Evolutionary conservation across 1,140 invertebrate species (phyloP).

Genomic region (Zaprionus inermis): DNA sequence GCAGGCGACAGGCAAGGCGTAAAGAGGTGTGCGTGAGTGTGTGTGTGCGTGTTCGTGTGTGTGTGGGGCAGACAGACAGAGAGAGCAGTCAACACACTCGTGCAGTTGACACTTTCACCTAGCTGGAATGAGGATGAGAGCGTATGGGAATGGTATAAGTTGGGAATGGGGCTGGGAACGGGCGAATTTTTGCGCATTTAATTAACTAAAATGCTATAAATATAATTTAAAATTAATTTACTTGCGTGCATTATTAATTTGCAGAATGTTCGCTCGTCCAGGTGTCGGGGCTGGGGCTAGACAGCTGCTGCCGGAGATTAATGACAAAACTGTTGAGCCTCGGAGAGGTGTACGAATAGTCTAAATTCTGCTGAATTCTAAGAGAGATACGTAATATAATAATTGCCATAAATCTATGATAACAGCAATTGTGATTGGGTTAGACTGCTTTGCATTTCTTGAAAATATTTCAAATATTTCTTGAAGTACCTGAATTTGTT

Average conservation of each 20-base stretch:
- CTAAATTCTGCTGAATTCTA: not conserved
- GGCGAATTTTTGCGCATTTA: conserved; percentile 73
- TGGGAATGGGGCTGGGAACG: conserved; percentile 19
- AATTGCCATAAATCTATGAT: not conserved
- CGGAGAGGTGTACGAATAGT: not conserved
- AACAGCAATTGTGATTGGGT: not conserved
- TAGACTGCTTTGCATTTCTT: not conserved
- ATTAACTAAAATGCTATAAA: conserved; percentile 83
- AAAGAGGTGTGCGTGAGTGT: conserved; percentile 51
- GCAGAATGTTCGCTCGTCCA: conserved; percentile 58
- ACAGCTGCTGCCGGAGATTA: conserved; percentile 23
- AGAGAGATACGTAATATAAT: not conserved
- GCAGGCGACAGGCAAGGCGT: conserved; percentile 63
- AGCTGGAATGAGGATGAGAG: conserved; percentile 17
- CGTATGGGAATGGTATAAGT: too few species aligned
- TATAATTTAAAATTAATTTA: conserved; percentile 82
- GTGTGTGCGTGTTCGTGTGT: conserved; percentile 11
- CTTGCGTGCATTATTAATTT: conserved; percentile 82
- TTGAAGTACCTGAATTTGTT: not conserved
- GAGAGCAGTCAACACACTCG: conserved; percentile 64
- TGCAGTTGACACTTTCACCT: conserved; percentile 77
- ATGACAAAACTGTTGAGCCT: conserved; percentile 8
- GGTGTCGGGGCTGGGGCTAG: conserved; percentile 1
- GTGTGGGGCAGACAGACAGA: conserved; percentile 53
- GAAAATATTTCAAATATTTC: not conserved